These are phyloP conservation scores for Sciaenops ocellatus DNA, from an alignment of 2,797 vertebrate species.

Conservation along the genomic window DNA sequence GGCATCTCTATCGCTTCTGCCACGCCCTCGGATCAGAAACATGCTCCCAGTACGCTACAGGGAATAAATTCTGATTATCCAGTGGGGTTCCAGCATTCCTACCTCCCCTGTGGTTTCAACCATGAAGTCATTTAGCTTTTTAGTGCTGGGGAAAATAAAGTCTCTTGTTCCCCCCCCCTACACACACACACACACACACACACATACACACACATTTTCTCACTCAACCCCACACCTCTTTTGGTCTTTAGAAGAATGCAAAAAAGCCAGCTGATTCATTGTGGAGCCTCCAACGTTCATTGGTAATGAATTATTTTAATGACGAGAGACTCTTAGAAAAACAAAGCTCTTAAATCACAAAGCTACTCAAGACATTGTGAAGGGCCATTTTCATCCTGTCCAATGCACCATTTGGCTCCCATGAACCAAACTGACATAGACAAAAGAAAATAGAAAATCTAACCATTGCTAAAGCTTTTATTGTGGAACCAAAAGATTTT, in stretches of 20 bases:
- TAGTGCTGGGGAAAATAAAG: constrained; percentile 63
- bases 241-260: constrained; percentile 81
- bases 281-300: constrained; percentile 82
- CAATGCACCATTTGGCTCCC: constrained; percentile 71
- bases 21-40: constrained; percentile 62
- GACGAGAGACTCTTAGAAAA: constrained; percentile 80
- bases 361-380: constrained; percentile 72
- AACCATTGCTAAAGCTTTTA: constrained; percentile 33
- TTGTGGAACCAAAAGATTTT: constrained; percentile 26
- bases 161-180: neutral
- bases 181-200: neutral
- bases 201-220: constrained; percentile 34
- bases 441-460: constrained; percentile 52
- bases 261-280: constrained; percentile 87
- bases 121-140: constrained; percentile 88
- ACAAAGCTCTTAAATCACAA: constrained; percentile 87
- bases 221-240: constrained; percentile 53
- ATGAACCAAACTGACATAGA: constrained; percentile 59
- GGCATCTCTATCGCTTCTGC: constrained; percentile 74
- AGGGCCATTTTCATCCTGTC: constrained; percentile 67
- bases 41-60: constrained; percentile 75
- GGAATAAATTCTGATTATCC: constrained; percentile 91
- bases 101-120: constrained; percentile 86
- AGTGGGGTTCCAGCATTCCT: constrained; percentile 64
- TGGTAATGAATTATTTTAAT: constrained; percentile 89